Conservation (phyloP, 2,888 invertebrate genomes). For the Nemapogon koenigi region DNA sequence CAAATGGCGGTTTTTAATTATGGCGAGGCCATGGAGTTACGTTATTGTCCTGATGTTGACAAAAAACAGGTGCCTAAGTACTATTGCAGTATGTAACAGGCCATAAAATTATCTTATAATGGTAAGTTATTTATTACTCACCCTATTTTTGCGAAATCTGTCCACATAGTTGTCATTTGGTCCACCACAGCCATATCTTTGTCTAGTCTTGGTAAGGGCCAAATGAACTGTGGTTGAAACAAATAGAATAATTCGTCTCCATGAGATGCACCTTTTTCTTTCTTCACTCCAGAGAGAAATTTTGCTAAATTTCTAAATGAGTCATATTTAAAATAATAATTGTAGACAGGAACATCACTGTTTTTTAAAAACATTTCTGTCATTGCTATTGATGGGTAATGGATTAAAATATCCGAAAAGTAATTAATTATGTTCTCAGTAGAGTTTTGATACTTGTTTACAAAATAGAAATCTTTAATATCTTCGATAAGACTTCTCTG, state of each 20-base stretch:
- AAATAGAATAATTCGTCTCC: constrained; percentile 22
- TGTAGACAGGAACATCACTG: constrained; percentile 14
- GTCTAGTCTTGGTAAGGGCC: constrained; percentile 9
- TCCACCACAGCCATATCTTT: constrained; percentile 10
- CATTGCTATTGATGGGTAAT: constrained; percentile 17
- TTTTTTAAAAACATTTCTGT: constrained; percentile 5
- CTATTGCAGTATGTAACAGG: too few relatives aligned
- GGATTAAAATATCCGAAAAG: constrained; percentile 24
- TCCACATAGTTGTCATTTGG: constrained; percentile 20
- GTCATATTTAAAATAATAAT: constrained; percentile 22
- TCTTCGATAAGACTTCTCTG: constrained; percentile 18
- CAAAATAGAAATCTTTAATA: constrained; percentile 23
- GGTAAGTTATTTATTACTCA: too few relatives aligned
- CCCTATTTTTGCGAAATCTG: constrained; percentile 26
- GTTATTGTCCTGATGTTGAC: too few relatives aligned
- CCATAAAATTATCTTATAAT: too few relatives aligned
- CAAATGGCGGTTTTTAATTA: too few relatives aligned
- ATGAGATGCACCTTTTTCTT: constrained; percentile 22
- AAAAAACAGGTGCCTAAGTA: too few relatives aligned
- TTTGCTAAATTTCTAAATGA: constrained; percentile 24
- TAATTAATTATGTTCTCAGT: constrained; percentile 22
- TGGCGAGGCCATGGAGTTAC: too few relatives aligned
- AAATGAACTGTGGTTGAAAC: constrained; percentile 10
- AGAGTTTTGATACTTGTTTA: constrained; percentile 15
- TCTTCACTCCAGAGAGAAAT: constrained; percentile 17